Evolutionary conservation across 1,140 invertebrate genomes (phyloP), one percentile per base, ranked within the genome.

Genomic region (Agraylea sexmaculata): DNA sequence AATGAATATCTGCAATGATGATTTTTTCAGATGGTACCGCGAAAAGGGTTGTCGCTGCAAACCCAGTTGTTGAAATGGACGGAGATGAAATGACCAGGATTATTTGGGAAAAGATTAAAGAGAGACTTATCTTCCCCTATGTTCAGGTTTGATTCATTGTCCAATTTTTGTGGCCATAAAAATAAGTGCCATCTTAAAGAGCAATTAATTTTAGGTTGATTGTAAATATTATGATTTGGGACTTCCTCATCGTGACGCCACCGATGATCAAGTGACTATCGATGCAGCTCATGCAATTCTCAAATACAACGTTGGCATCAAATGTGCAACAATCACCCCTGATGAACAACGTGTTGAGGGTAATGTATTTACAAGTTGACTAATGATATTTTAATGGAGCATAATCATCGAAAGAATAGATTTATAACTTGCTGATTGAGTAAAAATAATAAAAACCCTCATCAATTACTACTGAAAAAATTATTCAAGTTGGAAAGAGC

Each of bases 71-170:
- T 32, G 88, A 93, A 57, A 77, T 92, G 70, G 87, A 92, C 66
- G 88, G 88, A 42, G 88, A 93, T 72, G 88, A 92, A 64, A 92
- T 92, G 87, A 80, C 78, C 27, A 73, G 83, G 46, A 84, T 89
- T 40, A 88, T 89, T 47, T 89, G 85, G 86, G 79, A 84, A 51
- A 80, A 85, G 57, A 91, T 92, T 51, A 91, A 91, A 60, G 83
- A 91, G 50, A 75, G 74, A 49, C 65, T 91, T 2, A 89, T 91
- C 48, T 79, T 89, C 50, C 88, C 88, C 4, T 91, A 87, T 65
- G 70, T 91, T 12, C 88, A 92, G 69, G 71, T 77, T 65, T 51
- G 49, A 39, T n/a, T 25, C 23, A n/a, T n/a, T n/a, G n/a, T 25
- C 7, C n/a, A n/a, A 25, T 25, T 25, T 25, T 25, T 25, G 7